Conservation (phyloP, 2,888 invertebrate species). For the Balanococcus diminutus region DNA sequence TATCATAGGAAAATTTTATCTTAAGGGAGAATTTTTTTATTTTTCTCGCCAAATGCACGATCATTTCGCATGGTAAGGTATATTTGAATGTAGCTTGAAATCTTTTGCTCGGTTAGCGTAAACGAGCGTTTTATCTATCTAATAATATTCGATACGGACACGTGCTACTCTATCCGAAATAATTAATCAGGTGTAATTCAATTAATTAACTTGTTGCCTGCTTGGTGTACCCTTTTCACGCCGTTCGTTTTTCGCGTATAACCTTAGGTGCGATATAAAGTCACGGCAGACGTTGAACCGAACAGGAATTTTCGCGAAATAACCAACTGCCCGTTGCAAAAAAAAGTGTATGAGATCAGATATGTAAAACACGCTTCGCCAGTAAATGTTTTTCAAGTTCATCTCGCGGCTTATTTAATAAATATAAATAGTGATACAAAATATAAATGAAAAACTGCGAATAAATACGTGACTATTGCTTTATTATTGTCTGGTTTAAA, state of each 20-base stretch:
- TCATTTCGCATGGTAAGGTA: conserved; percentile 16
- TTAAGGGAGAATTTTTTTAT: background rate
- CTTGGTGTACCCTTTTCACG: conserved; percentile 1
- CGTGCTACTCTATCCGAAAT: conserved; percentile 42
- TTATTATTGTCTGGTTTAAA: background rate
- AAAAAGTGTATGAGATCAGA: background rate
- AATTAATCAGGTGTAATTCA: conserved; percentile 49
- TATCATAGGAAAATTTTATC: background rate
- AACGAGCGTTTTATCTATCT: conserved; percentile 36
- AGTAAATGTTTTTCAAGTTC: conserved; percentile 36
- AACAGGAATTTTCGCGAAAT: conserved; percentile 6
- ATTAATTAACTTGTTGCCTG: conserved; percentile 44
- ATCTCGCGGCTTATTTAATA: background rate
- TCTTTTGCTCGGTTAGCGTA: conserved; percentile 26
- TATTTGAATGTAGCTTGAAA: background rate
- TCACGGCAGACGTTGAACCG: conserved; percentile 36
- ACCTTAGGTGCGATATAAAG: conserved; percentile 16
- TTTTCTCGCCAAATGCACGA: background rate
- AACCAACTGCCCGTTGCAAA: conserved; percentile 5
- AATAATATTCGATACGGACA: conserved; percentile 46
- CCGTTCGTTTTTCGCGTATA: background rate
- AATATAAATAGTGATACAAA: conserved; percentile 15
- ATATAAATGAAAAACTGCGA: background rate
- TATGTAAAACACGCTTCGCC: background rate
- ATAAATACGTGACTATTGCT: background rate